These are phyloP conservation scores for Lycopodina hypogea DNA, from an alignment of 37 sponge, comb jelly and placozoan species.

Conservation along the genomic window DNA sequence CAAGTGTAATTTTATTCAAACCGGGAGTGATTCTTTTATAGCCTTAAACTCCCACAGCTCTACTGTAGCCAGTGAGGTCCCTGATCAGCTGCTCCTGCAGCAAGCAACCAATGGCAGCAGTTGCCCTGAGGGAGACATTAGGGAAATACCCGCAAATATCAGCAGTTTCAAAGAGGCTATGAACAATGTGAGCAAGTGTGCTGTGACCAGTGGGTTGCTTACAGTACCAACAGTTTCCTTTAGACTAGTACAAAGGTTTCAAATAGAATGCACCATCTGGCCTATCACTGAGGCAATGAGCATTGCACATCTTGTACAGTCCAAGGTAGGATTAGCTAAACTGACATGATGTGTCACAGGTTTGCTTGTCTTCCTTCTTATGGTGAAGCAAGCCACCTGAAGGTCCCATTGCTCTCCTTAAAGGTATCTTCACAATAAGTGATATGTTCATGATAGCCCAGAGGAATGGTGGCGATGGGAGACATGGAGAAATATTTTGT, in stretches of 20 bases:
- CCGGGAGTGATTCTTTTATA: neutral
- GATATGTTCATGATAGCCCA: too few relatives aligned
- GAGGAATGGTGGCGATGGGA: too few relatives aligned
- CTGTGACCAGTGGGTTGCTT: neutral
- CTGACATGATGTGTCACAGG: neutral
- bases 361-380: neutral
- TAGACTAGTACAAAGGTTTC: neutral
- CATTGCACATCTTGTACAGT: conserved; percentile 2
- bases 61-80: neutral
- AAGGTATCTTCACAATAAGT: too few relatives aligned
- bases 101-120: too few relatives aligned
- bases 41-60: neutral
- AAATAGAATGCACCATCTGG: conserved; percentile 8
- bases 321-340: neutral
- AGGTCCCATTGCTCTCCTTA: too few relatives aligned
- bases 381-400: neutral
- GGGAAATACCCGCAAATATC: too few relatives aligned
- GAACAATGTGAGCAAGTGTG: too few relatives aligned
- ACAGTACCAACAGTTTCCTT: neutral
- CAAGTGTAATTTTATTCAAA: neutral
- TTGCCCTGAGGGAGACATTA: too few relatives aligned
- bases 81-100: neutral
- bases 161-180: too few relatives aligned
- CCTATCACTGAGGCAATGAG: neutral
- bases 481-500: too few relatives aligned